Conservation (phyloP, 2,888 invertebrate genomes). For the Drosophila ustulata region DNA sequence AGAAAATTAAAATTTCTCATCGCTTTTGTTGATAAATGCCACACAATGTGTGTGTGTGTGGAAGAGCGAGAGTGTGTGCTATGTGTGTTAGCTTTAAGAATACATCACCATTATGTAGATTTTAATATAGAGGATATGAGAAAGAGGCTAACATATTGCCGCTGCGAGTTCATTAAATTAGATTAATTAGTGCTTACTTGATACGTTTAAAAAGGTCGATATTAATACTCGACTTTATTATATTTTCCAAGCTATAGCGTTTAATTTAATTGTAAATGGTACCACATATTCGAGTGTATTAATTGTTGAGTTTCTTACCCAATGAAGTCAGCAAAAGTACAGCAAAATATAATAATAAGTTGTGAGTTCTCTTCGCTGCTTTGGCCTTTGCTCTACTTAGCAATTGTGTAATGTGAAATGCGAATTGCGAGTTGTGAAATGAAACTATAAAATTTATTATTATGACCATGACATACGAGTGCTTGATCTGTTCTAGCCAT, state of each 20-base stretch:
- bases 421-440: slow-evolving; percentile 53
- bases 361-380: background rate
- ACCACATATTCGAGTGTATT: background rate
- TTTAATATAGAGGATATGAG: background rate
- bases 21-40: slow-evolving; percentile 37
- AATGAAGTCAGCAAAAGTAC: slow-evolving; percentile 1
- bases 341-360: slow-evolving; percentile 6
- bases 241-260: too few relatives aligned
- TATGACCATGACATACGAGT: slow-evolving; percentile 66
- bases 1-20: slow-evolving; percentile 54
- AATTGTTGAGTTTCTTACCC: background rate
- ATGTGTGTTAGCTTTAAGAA: background rate
- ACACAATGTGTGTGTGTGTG: slow-evolving; percentile 3
- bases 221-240: background rate
- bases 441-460: slow-evolving; percentile 76
- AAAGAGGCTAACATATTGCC: background rate
- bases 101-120: slow-evolving; percentile 3
- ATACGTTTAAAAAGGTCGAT: background rate
- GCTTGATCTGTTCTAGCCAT: slow-evolving; percentile 72
- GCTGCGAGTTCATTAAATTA: background rate
- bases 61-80: too few relatives aligned
- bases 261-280: too few relatives aligned
- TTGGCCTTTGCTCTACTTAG: background rate
- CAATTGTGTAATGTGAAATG: slow-evolving; percentile 38
- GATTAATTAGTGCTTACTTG: background rate